Percentiles rank a stretch among this genome's conserved stretches.
Evolutionary conservation across 1,140 invertebrate genomes (phyloP).

Genomic region (Planococcus citri): DNA sequence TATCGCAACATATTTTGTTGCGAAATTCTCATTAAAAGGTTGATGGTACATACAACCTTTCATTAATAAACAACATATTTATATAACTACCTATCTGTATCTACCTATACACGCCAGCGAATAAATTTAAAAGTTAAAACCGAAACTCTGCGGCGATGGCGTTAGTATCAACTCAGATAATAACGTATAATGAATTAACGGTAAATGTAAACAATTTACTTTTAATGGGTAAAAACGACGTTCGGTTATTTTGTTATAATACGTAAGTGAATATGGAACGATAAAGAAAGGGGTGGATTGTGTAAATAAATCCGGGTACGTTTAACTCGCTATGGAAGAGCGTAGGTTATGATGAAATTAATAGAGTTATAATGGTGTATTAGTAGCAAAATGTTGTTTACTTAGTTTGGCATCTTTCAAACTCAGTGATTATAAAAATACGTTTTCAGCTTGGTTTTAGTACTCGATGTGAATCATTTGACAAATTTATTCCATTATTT

Average conservation of each 20-base stretch:
- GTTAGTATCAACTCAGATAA: conserved; percentile 18
- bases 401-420: conserved; percentile 10
- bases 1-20: no score
- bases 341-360: conserved; percentile 17
- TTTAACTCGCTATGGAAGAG: conserved; percentile 9
- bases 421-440: conserved; percentile 16
- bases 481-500: no score
- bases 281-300: background rate
- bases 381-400: conserved; percentile 18
- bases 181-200: conserved; percentile 18
- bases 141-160: background rate
- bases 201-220: conserved; percentile 17
- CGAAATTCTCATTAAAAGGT: no score
- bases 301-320: conserved; percentile 19
- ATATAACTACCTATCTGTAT: no score
- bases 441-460: background rate
- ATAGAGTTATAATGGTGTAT: conserved; percentile 19
- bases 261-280: background rate
- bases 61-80: no score
- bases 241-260: conserved; percentile 13
- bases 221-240: conserved; percentile 19
- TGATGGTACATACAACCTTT: no score
- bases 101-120: background rate
- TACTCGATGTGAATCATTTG: no score
- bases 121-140: background rate